Base-by-base conservation (phyloP, 2,888 invertebrate species). In the Punctoribates punctum region DNA sequence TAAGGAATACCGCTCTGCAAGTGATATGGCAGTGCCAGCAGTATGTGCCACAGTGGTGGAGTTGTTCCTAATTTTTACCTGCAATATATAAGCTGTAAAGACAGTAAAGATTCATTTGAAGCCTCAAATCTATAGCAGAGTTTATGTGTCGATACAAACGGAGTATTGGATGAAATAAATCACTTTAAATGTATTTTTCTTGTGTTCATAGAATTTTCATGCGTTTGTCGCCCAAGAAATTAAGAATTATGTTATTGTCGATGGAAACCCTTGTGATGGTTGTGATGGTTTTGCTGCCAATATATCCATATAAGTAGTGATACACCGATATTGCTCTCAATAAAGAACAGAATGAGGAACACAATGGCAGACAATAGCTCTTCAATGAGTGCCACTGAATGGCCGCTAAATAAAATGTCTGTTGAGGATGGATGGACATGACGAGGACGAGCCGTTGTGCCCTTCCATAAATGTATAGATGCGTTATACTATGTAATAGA, bases 191-290 rank as follows among this genome's bases (percentile, higher is more conserved):
- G 67, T 67, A 38, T 67, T 67, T 67, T 13, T 67, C 67, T 67
- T 67, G 38, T 67, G 67, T 67, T 67, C 67, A 67, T 67, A 42
- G 67, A 67, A 67, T 67, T 67, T 67, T 67, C 67, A 67, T 67
- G 67, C 42, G 42, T n/a, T 67, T 8, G 38, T 38, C 67, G n/a
- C 20, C 60, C n/a, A 27, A 62, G 29, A 67, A 67, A 67, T 67
- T 67, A 38, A 67, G 67, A 67, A 67, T 67, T 67, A 67, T 67
- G 67, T 67, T 34, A 67, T 67, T n/a, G 67, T 38, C 67, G 67
- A 67, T 67, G 38, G 20, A 13, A 38, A 25, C 25, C 5, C 25
- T 60, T 5, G 15, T 25, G 60, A 38, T 38, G 42, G 34, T 38
- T 20, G 67, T 67, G 67, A 67, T 67, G 67, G 38, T 15, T 62